phyloP scores from a whole-genome alignment of 2,797 vertebrate genomes.

The Hyperoplus immaculatus region DNA sequence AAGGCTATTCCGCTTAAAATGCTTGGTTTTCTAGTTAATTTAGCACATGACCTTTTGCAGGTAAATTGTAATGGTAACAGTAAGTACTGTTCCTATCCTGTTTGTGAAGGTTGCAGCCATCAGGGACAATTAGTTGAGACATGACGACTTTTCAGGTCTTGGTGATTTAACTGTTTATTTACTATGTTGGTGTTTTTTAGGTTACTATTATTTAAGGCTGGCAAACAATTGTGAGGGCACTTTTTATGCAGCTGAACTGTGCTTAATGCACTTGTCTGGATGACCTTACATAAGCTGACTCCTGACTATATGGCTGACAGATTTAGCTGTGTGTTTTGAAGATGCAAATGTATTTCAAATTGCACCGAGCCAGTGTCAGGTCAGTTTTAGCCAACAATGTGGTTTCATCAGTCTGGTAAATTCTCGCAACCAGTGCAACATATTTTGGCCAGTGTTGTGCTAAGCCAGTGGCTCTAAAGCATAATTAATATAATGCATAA shows the following conservation, averaged over 20 bases:
- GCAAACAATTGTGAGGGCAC: background rate
- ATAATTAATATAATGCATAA: background rate
- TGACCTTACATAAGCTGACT: background rate
- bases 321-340: background rate
- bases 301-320: background rate
- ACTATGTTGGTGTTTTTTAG: background rate
- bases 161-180: background rate
- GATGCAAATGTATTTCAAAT: background rate
- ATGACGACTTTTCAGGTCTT: conserved; percentile 29
- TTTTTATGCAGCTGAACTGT: background rate
- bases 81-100: background rate
- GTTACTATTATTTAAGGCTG: background rate
- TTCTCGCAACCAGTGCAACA: background rate
- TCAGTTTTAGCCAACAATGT: background rate
- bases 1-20: background rate
- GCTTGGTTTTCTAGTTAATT: background rate
- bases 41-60: conserved; percentile 31
- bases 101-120: conserved; percentile 31
- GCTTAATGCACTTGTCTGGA: background rate
- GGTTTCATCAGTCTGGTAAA: background rate
- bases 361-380: background rate
- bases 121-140: conserved; percentile 41
- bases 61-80: conserved; percentile 2
- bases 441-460: background rate
- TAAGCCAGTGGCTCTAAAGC: background rate